Percentiles rank a stretch among this genome's conserved stretches.
These are phyloP conservation scores for Tetrapedia diversipes DNA, from an alignment of 2,888 invertebrate genomes.

Conservation along the genomic window DNA sequence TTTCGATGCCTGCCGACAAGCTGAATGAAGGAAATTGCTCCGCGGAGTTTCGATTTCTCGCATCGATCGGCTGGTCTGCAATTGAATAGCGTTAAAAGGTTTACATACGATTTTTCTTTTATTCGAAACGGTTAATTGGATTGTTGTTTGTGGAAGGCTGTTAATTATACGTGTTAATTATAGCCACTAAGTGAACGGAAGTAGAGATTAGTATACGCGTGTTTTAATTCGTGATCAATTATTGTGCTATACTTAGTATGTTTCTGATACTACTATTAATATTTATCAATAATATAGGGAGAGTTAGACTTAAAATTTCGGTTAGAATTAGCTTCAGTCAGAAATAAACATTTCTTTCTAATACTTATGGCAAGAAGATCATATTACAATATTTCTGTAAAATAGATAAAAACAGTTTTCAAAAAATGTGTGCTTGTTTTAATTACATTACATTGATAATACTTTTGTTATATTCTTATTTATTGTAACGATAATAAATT, in stretches of 20 bases:
- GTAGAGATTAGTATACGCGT: background rate
- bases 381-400: too few species aligned
- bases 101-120: constrained; percentile 2
- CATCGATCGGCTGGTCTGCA: background rate
- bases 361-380: too few species aligned
- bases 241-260: background rate
- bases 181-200: background rate
- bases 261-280: background rate
- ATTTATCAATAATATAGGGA: too few species aligned
- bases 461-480: too few species aligned
- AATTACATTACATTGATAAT: too few species aligned
- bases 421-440: too few species aligned
- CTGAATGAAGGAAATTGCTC: background rate
- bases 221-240: too few species aligned
- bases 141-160: background rate
- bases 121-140: background rate
- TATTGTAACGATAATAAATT: too few species aligned
- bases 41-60: background rate
- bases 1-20: constrained; percentile 3
- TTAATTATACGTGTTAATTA: background rate
- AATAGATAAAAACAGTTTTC: too few species aligned
- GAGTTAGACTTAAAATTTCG: too few species aligned
- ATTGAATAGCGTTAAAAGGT: background rate
- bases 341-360: too few species aligned
- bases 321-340: too few species aligned